Conservation (phyloP, 2,113 vertebrate species). For the Psophia crepitans region DNA sequence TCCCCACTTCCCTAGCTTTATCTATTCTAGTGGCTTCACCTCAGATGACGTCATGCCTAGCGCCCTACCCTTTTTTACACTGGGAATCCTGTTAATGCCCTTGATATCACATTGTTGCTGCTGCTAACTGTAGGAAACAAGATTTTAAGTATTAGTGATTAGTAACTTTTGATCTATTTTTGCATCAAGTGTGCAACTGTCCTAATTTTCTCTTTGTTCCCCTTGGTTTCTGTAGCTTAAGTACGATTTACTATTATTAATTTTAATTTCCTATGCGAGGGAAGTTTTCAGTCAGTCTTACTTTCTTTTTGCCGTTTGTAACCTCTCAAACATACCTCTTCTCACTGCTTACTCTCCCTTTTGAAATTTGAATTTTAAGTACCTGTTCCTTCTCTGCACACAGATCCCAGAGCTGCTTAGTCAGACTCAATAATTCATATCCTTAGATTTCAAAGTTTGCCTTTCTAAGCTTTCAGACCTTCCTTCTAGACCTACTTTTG, state of each 20-base stretch:
- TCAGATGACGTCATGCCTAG: background rate
- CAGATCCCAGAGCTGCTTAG: slow-evolving; percentile 11
- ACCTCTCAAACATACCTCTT: background rate
- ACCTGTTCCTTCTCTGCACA: background rate
- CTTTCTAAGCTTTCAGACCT: background rate
- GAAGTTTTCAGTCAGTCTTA: background rate
- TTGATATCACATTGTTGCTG: background rate
- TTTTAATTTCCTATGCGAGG: background rate
- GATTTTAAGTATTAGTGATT: background rate
- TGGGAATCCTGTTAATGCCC: background rate
- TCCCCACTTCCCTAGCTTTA: background rate
- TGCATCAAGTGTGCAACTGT: background rate
- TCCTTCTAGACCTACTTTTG: slow-evolving; percentile 32
- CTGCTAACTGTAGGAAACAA: background rate
- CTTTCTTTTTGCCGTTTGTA: background rate
- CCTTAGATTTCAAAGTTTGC: slow-evolving; percentile 32
- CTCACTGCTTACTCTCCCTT: background rate
- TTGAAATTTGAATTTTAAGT: slow-evolving; percentile 50
- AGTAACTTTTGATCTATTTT: background rate
- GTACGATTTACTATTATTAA: background rate
- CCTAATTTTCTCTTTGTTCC: background rate
- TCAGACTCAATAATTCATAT: slow-evolving; percentile 53
- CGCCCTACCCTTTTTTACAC: background rate
- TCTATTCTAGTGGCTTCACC: background rate
- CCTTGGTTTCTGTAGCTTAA: background rate